Conservation (phyloP, 2,113 vertebrate species). For the Hypomesus transpacificus region DNA sequence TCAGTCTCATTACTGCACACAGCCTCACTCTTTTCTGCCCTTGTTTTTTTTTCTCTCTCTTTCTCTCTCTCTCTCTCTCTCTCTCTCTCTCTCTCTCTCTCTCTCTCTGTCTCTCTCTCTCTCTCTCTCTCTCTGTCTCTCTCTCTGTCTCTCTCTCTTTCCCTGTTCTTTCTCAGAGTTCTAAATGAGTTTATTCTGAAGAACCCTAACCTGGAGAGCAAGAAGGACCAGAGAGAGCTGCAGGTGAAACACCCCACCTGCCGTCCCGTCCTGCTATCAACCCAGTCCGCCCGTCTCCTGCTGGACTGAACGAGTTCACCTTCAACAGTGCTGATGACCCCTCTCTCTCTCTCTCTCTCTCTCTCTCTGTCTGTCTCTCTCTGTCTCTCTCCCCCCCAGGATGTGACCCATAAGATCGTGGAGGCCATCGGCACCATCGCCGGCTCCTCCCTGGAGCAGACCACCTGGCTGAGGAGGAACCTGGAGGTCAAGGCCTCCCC, state of each 20-base stretch:
- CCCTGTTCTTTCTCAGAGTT: slow-evolving; percentile 70
- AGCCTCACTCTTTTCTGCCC: no score
- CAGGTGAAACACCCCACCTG: slow-evolving; percentile 76
- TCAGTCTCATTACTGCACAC: no score
- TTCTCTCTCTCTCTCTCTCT: not conserved
- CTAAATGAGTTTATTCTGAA: slow-evolving; percentile 99
- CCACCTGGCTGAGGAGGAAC: slow-evolving; percentile 95
- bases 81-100: slow-evolving; percentile 15
- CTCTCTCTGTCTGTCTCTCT: not conserved
- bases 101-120: slow-evolving; percentile 13
- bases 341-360: not conserved
- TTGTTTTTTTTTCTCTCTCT: slow-evolving; percentile 14
- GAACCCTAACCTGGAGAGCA: slow-evolving; percentile 95
- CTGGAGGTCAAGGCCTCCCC: slow-evolving; percentile 96
- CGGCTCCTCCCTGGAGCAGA: slow-evolving; percentile 96
- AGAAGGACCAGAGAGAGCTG: slow-evolving; percentile 97
- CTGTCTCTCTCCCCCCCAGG: slow-evolving; percentile 62
- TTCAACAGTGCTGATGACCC: not conserved
- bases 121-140: not conserved
- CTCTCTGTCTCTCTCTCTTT: slow-evolving; percentile 20
- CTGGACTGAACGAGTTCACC: not conserved
- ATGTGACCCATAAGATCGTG: slow-evolving; percentile 96
- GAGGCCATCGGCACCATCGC: slow-evolving; percentile 94
- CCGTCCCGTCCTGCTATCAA: not conserved
- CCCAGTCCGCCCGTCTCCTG: not conserved